Evolutionary conservation across 2,797 vertebrate species (phyloP).

Genomic region (Pipistrellus nathusii): DNA sequence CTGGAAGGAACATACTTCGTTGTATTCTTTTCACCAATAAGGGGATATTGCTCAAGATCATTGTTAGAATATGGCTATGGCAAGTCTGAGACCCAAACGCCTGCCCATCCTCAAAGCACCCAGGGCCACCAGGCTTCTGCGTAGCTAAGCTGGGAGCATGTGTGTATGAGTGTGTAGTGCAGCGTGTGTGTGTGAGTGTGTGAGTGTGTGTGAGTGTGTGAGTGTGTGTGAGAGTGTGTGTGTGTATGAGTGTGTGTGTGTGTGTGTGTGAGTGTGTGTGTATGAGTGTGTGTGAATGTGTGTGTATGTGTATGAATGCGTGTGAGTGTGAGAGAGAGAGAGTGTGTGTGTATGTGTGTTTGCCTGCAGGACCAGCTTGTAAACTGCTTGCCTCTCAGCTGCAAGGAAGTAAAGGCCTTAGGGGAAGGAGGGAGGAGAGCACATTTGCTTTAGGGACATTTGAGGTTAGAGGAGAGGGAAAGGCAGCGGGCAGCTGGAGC

Average conservation of each 20-base stretch:
- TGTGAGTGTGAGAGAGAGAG: no score
- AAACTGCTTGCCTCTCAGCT: neutral
- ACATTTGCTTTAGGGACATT: neutral
- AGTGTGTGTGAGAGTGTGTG: accelerated
- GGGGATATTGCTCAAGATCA: neutral
- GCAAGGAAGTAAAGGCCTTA: neutral
- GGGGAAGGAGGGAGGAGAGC: neutral
- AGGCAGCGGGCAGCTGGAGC: neutral
- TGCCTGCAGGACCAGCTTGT: accelerated
- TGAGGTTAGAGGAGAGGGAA: neutral
- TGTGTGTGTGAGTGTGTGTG: accelerated
- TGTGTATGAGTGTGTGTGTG: accelerated
- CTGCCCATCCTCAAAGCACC: neutral
- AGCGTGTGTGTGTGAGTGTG: no score
- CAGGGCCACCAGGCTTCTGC: neutral
- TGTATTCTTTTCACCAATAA: neutral
- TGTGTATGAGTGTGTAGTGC: accelerated
- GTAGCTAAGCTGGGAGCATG: neutral
- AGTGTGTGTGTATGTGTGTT: no score
- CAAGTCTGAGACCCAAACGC: neutral
- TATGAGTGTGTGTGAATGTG: no score
- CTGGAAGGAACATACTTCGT: neutral
- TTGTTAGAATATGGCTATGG: neutral
- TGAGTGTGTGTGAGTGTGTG: accelerated
- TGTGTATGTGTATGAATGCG: no score